Evolutionary conservation across 2,113 vertebrate species (phyloP), one percentile per base, ranked within the genome.

Genomic region (Aythya baeri): DNA sequence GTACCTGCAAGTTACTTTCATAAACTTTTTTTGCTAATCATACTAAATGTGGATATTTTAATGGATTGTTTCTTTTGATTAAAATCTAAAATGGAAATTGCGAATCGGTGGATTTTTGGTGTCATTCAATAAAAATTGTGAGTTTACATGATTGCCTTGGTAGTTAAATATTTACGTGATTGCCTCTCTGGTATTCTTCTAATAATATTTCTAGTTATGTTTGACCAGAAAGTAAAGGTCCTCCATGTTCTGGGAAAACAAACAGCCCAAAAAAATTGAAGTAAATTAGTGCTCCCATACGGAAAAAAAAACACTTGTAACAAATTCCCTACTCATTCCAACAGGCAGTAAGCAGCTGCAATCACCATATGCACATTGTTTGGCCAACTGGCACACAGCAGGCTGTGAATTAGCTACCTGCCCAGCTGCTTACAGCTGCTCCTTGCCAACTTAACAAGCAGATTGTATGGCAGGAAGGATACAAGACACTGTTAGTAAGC

Each of bases 21-120:
- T 3, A 27, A 77, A 1, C 2, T 26, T 31, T 34, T 20, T 22
- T 29, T 5, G 0, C 5, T 6, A 54, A 9, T 20, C 3, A 22
- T 36, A 81, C 43, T 49, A 63, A 44, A 77, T 31, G 22, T 1
- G 7, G 6, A n/a, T 9, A 31, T 83, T 86, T 50, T 36, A 61
- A 90, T 32, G 4, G 11, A 55, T 58, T 74, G 54, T 5, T 83
- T 14, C 3, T 36, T 84, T 82, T 75, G 55, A 62, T 46, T 84
- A 9, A 83, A 68, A n/a, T 25, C 22, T 61, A 32, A 23, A 4
- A 61, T 16, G 11, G 18, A 73, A 80, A 54, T 72, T 83, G 26
- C 7, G 52, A 22, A 9, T 70, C 57, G 15, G 50, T 5, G 84
- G 23, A 62, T 63, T 94, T 74, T 67, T 32, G 3, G 5, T 46